Evolutionary conservation across 2,888 invertebrate genomes (phyloP), one percentile per base, ranked within the genome.

Genomic region (Dasysyrphus tricinctus): DNA sequence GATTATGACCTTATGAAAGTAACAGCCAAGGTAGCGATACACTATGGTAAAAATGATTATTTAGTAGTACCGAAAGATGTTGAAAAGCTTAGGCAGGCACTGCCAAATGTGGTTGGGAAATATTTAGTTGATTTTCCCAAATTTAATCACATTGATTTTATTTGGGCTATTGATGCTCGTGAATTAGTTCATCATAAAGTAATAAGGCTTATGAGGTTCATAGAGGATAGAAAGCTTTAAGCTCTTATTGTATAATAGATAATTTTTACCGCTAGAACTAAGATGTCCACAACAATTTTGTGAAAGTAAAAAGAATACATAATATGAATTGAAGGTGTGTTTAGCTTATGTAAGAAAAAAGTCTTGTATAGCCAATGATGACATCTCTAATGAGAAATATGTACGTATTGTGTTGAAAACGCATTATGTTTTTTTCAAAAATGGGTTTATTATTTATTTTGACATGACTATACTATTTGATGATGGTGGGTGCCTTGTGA

Each of bases 71-170:
- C 94, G 93, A 88, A 92, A 94, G 56, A 93, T 88, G 90, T 92
- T 2, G 90, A 91, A 88, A 95, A 92, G 0, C 93, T 94, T 89
- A 88, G 89, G 47, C 82, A 83, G 4, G 79, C 85, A 19, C 78
- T 92, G 74, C 91, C 91, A n/a, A 92, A 92, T 89, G 90, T 91
- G 3, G 88, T 92, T 42, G 90, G 90, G 9, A 91, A 94, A 86
- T 94, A 94, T 91, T 91, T 93, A 57, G 93, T 96, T 12, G 93
- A 94, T 0, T 92, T 94, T 89, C 89, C 92, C 3, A 91, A 92
- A 6, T 96, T 96, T 89, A 95, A 94, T 90, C 96, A 96, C 90
- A 90, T 96, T 81, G 96, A 96, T 90, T 96, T 95, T 90, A 92
- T 95, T 85, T 95, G 95, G 94, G 96, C 94, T 14, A 94, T 94